Conservation (phyloP, 2,113 vertebrate species). For the Furnarius figulus region DNA sequence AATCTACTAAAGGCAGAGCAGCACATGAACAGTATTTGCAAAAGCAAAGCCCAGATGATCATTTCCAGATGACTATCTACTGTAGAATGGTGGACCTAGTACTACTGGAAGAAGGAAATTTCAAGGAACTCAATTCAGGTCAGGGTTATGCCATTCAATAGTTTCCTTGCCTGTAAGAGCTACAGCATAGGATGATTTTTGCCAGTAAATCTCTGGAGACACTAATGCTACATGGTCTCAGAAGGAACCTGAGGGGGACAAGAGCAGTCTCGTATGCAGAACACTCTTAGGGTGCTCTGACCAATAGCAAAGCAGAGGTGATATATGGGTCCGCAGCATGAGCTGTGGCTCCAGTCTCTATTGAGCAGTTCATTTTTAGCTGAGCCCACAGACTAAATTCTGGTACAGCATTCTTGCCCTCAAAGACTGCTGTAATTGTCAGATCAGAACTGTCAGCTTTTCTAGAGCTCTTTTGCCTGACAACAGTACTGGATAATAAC, state of each 20-base stretch:
- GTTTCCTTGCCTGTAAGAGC: neutral
- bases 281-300: neutral
- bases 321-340: neutral
- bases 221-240: rapidly evolving
- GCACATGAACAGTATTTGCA: neutral
- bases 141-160: neutral
- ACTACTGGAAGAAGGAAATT: neutral
- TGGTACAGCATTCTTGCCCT: neutral
- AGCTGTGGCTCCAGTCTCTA: neutral
- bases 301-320: neutral
- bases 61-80: neutral
- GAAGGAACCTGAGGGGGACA: neutral
- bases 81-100: neutral
- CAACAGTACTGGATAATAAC: neutral
- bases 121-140: neutral
- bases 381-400: neutral
- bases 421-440: neutral
- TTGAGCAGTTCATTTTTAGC: neutral
- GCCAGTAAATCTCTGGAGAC: neutral
- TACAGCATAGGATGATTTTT: neutral
- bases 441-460: neutral
- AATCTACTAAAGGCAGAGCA: neutral
- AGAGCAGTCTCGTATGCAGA: neutral
- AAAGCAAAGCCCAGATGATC: neutral
- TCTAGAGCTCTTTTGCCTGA: neutral